phyloP scores from a whole-genome alignment of 2,888 invertebrate species.

The Ypsolopha sequella region DNA sequence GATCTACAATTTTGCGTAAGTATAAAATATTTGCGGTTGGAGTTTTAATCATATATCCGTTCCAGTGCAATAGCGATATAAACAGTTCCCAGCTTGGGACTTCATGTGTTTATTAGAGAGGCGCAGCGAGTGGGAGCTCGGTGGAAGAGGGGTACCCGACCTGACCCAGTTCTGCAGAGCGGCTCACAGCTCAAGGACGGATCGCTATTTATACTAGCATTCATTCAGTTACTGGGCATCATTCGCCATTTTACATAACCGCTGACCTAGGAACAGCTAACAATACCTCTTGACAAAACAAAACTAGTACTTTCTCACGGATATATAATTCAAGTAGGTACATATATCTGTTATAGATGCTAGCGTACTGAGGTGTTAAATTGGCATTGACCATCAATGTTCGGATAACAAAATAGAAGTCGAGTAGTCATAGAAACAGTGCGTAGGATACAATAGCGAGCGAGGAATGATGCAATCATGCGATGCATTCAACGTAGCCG shows the following conservation, averaged over 20 bases:
- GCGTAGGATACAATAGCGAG: neutral
- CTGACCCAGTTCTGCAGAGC: conserved; percentile 63
- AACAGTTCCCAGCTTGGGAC: no score
- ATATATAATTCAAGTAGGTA: no score
- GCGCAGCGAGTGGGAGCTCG: conserved; percentile 2
- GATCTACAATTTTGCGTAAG: no score
- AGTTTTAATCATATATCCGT: no score
- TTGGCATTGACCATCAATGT: neutral
- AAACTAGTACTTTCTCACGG: no score
- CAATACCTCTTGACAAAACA: no score
- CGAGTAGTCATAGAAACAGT: neutral
- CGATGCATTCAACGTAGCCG: conserved; percentile 41
- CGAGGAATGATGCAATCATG: conserved; percentile 32
- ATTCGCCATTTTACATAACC: conserved; percentile 59
- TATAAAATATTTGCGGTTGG: no score
- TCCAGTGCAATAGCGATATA: no score
- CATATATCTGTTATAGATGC: neutral
- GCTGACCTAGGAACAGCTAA: conserved; percentile 3
- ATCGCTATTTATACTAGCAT: conserved; percentile 59
- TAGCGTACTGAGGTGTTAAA: neutral
- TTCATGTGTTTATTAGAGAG: neutral
- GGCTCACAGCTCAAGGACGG: conserved; percentile 57
- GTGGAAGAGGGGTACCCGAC: conserved; percentile 30
- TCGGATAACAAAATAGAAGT: neutral
- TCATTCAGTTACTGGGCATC: conserved; percentile 57